A percentile compares a stretch with the other conserved stretches of the same genome.
Conservation (phyloP, 2,113 vertebrate genomes). For the Petaurus breviceps region DNA sequence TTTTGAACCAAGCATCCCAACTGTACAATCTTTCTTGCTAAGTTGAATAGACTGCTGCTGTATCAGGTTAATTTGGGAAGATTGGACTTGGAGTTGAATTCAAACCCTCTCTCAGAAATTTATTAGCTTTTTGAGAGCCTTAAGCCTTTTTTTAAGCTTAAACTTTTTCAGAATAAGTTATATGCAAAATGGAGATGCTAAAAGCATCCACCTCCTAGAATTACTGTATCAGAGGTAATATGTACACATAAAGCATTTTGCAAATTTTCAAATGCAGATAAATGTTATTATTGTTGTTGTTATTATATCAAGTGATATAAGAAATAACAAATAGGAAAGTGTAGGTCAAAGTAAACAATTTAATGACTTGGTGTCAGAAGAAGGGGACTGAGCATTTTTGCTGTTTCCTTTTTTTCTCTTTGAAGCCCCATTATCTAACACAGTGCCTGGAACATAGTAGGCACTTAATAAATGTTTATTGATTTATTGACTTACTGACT, state of each 20-base stretch:
- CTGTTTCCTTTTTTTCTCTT: neutral
- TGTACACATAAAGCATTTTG: conserved; percentile 42
- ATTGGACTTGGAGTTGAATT: neutral
- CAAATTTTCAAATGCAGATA: conserved; percentile 22
- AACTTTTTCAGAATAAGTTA: neutral
- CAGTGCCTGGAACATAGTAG: neutral
- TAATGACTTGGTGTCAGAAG: neutral
- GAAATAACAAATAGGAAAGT: neutral
- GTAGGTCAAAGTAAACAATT: neutral
- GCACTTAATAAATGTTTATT: neutral
- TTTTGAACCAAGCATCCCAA: conserved; percentile 51
- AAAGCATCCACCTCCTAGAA: neutral
- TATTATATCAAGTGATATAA: neutral
- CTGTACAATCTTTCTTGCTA: conserved; percentile 38
- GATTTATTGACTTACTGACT: neutral
- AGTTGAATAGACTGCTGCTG: conserved; percentile 33
- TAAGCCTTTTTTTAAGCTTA: neutral
- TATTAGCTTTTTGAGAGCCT: neutral
- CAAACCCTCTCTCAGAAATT: neutral
- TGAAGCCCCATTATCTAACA: neutral
- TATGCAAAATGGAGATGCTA: neutral
- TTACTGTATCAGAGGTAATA: conserved; percentile 40
- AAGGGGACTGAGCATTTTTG: neutral
- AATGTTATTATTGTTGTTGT: neutral
- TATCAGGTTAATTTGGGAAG: neutral